Evolutionary conservation across 2,113 vertebrate species (phyloP).

Genomic region (Chaenogobius annularis): DNA sequence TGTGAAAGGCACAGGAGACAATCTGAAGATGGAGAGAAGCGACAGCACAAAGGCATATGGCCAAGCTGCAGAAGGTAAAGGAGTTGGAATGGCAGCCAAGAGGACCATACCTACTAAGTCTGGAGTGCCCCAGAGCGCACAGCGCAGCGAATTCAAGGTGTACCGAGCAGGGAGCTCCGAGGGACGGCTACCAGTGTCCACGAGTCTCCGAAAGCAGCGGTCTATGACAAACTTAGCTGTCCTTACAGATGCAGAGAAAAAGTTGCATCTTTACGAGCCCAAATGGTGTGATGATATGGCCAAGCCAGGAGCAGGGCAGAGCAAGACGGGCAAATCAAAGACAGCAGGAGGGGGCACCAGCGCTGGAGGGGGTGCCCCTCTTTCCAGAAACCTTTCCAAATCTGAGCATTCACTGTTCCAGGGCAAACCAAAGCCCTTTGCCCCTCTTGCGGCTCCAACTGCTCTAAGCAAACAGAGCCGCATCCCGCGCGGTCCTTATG

Average conservation of each 20-base stretch:
- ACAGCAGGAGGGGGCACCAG: slow-evolving; percentile 52
- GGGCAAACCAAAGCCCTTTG: slow-evolving; percentile 84
- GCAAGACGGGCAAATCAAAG: slow-evolving; percentile 74
- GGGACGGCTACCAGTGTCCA: slow-evolving; percentile 79
- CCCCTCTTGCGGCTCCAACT: slow-evolving; percentile 80
- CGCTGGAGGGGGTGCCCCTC: slow-evolving; percentile 77
- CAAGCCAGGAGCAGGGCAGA: slow-evolving; percentile 71
- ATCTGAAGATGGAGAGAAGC: slow-evolving; percentile 75
- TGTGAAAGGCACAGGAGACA: slow-evolving; percentile 78
- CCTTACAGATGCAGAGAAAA: slow-evolving; percentile 94
- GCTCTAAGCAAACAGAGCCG: slow-evolving; percentile 88
- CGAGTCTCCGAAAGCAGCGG: slow-evolving; percentile 92
- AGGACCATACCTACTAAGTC: slow-evolving; percentile 75
- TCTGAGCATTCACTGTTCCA: slow-evolving; percentile 95
- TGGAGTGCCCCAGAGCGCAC: slow-evolving; percentile 74
- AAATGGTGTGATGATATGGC: slow-evolving; percentile 95
- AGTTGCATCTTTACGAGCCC: slow-evolving; percentile 92
- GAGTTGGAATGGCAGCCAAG: slow-evolving; percentile 83
- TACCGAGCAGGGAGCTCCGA: slow-evolving; percentile 87
- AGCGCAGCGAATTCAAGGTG: slow-evolving; percentile 87
- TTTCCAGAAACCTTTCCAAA: slow-evolving; percentile 89
- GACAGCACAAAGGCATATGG: slow-evolving; percentile 76
- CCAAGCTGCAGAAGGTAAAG: slow-evolving; percentile 73
- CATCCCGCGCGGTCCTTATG: slow-evolving; percentile 93
- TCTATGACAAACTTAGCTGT: slow-evolving; percentile 95